phyloP scores from a whole-genome alignment of 2,888 invertebrate species.

The Macrosoma leucophasiata region DNA sequence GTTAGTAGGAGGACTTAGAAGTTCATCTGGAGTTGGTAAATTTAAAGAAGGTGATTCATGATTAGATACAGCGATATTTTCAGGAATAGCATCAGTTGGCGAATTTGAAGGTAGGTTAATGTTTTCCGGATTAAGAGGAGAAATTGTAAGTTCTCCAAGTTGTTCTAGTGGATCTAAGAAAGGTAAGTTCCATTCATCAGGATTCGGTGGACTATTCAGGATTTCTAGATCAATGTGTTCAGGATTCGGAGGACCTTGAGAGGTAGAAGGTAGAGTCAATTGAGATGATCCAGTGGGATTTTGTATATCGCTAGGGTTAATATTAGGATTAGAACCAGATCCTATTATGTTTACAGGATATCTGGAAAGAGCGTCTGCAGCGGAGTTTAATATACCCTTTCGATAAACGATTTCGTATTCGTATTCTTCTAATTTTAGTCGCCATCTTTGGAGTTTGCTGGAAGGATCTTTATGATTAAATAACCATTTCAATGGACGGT shows the following conservation, averaged over 20 bases:
- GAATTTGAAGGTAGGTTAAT: neutral
- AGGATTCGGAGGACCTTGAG: neutral
- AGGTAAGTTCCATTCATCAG: conserved; percentile 1
- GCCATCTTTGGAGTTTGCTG: conserved; percentile 18
- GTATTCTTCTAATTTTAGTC: conserved; percentile 5
- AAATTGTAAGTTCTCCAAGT: conserved; percentile 1
- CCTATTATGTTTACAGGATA: conserved; percentile 3
- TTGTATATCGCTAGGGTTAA: neutral
- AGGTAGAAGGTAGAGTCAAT: neutral
- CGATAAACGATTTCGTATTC: neutral
- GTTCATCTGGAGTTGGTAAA: neutral
- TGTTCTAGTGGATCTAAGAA: conserved; percentile 2
- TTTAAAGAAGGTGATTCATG: too few species aligned
- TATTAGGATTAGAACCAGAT: neutral
- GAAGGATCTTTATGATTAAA: conserved; percentile 22
- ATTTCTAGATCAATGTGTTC: neutral
- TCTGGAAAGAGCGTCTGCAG: neutral
- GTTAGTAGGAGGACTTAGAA: neutral
- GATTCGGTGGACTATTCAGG: neutral
- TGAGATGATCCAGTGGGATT: neutral
- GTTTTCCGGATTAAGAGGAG: conserved; percentile 1
- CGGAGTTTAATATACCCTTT: too few species aligned
- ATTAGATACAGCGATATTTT: too few species aligned
- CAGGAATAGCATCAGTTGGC: neutral
- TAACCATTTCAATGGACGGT: conserved; percentile 22